Base-by-base conservation (phyloP, 2,888 invertebrate genomes). In the Drosophila anomelani region DNA sequence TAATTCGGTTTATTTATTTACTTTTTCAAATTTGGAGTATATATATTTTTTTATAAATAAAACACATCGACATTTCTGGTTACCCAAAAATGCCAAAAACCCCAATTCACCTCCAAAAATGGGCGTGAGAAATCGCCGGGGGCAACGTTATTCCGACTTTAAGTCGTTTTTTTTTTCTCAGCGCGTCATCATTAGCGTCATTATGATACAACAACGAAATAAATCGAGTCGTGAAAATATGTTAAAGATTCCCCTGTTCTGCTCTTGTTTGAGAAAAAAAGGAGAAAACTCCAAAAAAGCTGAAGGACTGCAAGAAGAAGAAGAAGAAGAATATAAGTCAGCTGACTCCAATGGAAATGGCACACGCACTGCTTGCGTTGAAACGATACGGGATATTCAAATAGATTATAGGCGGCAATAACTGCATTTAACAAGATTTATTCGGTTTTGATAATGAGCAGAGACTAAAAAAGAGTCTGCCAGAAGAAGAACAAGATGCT, bases 41-140 rank as follows among this genome's bases (percentile, higher is more conserved):
- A 1, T 34, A 10, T 15, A 10, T 36, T 23, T 41, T 4, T 13
- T 10, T 32, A 23, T 23, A 44, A 26, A 46, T 20, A 26, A 8
- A 46, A 12, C 13, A 4, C 29, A 29, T 53, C n/a, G 13, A 57
- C 58, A 58, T 70, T 70, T 70, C 46, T 69, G 58, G 58, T 46
- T 69, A 26, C 32, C 68, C 47, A 57, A 68, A 62, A 68, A 68
- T 47, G 46, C 69, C 26, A 9, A 68, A 44, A 49, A 23, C 34
- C 26, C 39, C 57, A 53, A 51, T 72, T 60, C 32, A 58, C 49
- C 66, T 60, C 80, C 80, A 75, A 77, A 87, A 83, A 74, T 85
- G 82, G 88, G 82, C 85, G 82, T 87, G 82, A 87, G 88, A 81
- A 87, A 85, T 77, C 58, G 60, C 57, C 60, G 26, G 76, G 38